Conservation (phyloP, 2,888 invertebrate species). For the Acleris laterana region DNA sequence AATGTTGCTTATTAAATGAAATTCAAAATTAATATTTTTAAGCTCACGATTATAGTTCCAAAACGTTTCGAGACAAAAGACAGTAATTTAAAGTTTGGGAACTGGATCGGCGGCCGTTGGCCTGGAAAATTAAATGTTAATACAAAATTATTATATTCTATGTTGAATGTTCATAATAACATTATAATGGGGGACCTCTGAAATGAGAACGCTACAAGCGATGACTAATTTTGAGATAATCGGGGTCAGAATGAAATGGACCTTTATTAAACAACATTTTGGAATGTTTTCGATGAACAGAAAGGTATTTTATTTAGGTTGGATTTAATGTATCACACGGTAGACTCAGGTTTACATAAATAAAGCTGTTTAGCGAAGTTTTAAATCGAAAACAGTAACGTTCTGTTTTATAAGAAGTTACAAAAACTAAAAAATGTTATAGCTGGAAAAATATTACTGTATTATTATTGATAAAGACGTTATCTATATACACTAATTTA, state of each 20-base stretch:
- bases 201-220: conserved; percentile 76
- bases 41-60: conserved; percentile 27
- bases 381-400: background rate
- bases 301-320: conserved; percentile 11
- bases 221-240: conserved; percentile 67
- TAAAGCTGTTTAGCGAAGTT: background rate
- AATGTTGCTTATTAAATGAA: conserved; percentile 32
- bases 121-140: conserved; percentile 83
- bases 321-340: background rate
- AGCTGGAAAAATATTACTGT: background rate
- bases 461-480: background rate
- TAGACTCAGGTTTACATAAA: background rate
- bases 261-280: conserved; percentile 15
- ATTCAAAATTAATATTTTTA: conserved; percentile 24
- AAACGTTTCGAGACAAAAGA: conserved; percentile 49
- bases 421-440: too few relatives aligned
- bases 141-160: conserved; percentile 76
- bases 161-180: conserved; percentile 75
- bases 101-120: conserved; percentile 67
- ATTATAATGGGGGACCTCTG: conserved; percentile 71
- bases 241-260: conserved; percentile 38
- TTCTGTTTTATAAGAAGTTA: background rate
- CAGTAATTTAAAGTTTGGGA: conserved; percentile 62
- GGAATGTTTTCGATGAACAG: conserved; percentile 19
- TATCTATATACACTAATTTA: too few relatives aligned